Conservation (phyloP, 2,888 invertebrate genomes). For the Caenorhabditis sp. region DNA sequence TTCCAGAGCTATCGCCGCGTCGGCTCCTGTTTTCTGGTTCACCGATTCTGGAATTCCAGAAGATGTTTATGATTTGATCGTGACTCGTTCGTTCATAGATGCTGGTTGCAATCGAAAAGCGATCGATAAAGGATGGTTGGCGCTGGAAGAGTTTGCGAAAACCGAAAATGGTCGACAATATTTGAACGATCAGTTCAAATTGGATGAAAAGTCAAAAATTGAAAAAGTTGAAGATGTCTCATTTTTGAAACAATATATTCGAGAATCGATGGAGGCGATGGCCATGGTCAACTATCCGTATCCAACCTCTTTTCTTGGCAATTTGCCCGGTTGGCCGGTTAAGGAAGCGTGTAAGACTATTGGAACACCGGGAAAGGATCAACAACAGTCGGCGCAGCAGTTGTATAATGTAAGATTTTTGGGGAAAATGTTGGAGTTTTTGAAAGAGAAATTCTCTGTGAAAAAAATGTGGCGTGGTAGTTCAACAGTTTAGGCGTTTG, state of each 20-base stretch:
- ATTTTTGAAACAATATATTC: constrained; percentile 36
- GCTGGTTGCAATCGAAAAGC: constrained; percentile 75
- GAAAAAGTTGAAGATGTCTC: constrained; percentile 18
- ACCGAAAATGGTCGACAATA: constrained; percentile 79
- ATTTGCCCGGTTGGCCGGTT: constrained; percentile 79
- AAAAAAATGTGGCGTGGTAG: too few species aligned
- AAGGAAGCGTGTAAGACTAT: constrained; percentile 75
- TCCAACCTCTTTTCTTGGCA: constrained; percentile 80
- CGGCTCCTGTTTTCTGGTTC: constrained; percentile 79
- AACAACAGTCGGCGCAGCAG: constrained; percentile 45
- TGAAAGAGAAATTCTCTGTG: background rate
- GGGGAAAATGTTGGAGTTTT: background rate
- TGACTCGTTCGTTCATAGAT: constrained; percentile 80
- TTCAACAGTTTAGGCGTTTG: too few species aligned
- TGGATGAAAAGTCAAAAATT: constrained; percentile 76
- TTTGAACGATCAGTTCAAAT: constrained; percentile 80
- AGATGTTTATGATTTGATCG: constrained; percentile 68
- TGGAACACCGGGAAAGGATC: constrained; percentile 69
- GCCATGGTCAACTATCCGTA: constrained; percentile 98
- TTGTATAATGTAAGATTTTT: constrained; percentile 44
- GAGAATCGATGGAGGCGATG: constrained; percentile 75
- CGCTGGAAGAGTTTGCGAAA: constrained; percentile 75
- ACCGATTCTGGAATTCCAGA: constrained; percentile 49
- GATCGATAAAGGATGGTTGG: constrained; percentile 82
- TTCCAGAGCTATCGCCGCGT: constrained; percentile 87